A percentile compares a stretch with the other conserved stretches of the same genome.
Conservation (phyloP, 2,888 invertebrate genomes). For the Tenthredo mesomela region DNA sequence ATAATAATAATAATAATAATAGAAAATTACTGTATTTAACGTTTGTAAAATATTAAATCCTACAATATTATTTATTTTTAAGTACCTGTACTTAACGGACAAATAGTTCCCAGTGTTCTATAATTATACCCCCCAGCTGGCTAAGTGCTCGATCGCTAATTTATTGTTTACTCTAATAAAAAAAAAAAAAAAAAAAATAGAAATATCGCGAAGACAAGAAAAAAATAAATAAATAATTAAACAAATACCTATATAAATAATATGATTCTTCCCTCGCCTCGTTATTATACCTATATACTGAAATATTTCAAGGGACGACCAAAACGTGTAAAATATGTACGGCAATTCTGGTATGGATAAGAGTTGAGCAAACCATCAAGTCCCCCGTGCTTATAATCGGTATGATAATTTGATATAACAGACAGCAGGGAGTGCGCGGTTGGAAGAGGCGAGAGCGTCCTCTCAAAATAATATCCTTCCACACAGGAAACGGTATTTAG, state of each 20-base stretch:
- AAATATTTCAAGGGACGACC: not conserved
- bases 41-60: constrained; percentile 36
- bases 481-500: constrained; percentile 72
- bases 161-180: constrained; percentile 23
- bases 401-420: constrained; percentile 46
- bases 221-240: constrained; percentile 18
- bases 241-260: not conserved
- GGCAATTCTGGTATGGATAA: constrained; percentile 5
- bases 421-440: constrained; percentile 7
- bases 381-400: constrained; percentile 9
- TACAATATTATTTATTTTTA: constrained; percentile 69
- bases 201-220: constrained; percentile 1
- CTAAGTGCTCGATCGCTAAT: constrained; percentile 43
- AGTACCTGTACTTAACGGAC: constrained; percentile 55
- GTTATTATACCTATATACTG: too few species aligned
- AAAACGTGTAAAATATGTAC: not conserved
- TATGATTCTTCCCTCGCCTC: not conserved
- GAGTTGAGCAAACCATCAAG: constrained; percentile 17
- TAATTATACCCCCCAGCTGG: not conserved
- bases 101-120: constrained; percentile 24
- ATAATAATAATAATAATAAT: constrained; percentile 36
- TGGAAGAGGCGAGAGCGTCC: constrained; percentile 55
- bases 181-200: not conserved
- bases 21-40: constrained; percentile 49
- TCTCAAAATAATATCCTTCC: constrained; percentile 61